Conservation (phyloP, 2,888 invertebrate genomes). For the Pachycephus smyrnensis region DNA sequence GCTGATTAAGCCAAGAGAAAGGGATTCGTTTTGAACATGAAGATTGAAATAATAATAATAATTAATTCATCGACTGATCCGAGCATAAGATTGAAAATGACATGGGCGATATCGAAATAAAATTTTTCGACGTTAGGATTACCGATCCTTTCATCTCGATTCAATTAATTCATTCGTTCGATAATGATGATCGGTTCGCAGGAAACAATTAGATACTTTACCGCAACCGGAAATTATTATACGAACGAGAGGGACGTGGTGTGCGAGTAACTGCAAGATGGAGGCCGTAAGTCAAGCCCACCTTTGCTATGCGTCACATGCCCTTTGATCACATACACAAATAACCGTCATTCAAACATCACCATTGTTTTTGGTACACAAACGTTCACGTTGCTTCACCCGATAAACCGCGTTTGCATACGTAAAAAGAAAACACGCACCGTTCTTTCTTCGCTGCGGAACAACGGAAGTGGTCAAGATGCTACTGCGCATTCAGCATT, state of each 20-base stretch:
- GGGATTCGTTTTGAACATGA: background rate
- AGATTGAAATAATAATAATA: background rate
- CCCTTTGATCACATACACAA: slow-evolving; percentile 42
- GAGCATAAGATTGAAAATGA: no score
- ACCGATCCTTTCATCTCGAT: slow-evolving; percentile 9
- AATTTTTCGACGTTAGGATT: background rate
- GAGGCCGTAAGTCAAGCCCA: background rate
- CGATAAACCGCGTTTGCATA: slow-evolving; percentile 44
- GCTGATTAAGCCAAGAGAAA: background rate
- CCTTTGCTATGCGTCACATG: slow-evolving; percentile 36
- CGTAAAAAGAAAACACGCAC: slow-evolving; percentile 41
- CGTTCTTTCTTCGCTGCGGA: slow-evolving; percentile 36
- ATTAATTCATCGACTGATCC: background rate
- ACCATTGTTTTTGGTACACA: slow-evolving; percentile 48
- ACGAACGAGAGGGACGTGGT: slow-evolving; percentile 23
- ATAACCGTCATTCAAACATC: slow-evolving; percentile 31
- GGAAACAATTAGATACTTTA: slow-evolving; percentile 52
- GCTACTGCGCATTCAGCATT: slow-evolving; percentile 14
- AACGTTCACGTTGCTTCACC: slow-evolving; percentile 40
- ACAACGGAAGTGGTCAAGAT: slow-evolving; percentile 41
- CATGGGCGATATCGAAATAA: background rate
- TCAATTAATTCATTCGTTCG: slow-evolving; percentile 34
- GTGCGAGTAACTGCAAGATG: slow-evolving; percentile 18
- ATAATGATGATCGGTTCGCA: slow-evolving; percentile 31
- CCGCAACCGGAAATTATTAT: slow-evolving; percentile 45